Conservation (phyloP, 2,888 invertebrate genomes). For the Hesperia comma region DNA sequence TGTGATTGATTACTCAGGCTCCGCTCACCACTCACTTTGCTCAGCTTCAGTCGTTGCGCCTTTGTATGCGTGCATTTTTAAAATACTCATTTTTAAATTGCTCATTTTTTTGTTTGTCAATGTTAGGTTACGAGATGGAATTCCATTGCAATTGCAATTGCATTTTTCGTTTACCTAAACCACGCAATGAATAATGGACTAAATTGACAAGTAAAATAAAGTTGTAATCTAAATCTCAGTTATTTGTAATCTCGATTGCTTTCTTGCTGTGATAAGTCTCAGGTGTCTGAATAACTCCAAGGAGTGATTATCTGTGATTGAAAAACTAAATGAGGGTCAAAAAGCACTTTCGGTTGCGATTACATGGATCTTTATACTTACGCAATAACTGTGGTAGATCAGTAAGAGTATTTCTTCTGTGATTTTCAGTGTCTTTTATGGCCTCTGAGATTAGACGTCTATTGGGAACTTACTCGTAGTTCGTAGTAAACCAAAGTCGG, state of each 20-base stretch:
- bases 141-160: too few relatives aligned
- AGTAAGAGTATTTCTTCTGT: slow-evolving; percentile 1
- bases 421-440: slow-evolving; percentile 8
- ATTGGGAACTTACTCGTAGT: background rate
- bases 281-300: slow-evolving; percentile 64
- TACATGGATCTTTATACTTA: slow-evolving; percentile 27
- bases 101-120: too few relatives aligned
- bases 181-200: too few relatives aligned
- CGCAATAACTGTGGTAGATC: background rate
- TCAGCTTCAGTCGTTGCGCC: background rate
- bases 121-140: too few relatives aligned
- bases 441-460: background rate
- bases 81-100: background rate
- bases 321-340: slow-evolving; percentile 72
- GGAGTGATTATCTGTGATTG: slow-evolving; percentile 67
- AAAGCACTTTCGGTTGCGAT: slow-evolving; percentile 61
- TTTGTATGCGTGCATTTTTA: background rate
- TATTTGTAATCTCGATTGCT: too few relatives aligned
- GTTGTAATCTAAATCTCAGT: too few relatives aligned
- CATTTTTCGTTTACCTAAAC: too few relatives aligned
- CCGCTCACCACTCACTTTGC: slow-evolving; percentile 13
- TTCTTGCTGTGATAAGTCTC: slow-evolving; percentile 43
- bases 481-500: too few relatives aligned
- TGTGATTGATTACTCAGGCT: slow-evolving; percentile 68
- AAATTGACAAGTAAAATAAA: too few relatives aligned